Evolutionary conservation across 2,888 invertebrate genomes (phyloP).

Genomic region (Rotaria macrura): DNA sequence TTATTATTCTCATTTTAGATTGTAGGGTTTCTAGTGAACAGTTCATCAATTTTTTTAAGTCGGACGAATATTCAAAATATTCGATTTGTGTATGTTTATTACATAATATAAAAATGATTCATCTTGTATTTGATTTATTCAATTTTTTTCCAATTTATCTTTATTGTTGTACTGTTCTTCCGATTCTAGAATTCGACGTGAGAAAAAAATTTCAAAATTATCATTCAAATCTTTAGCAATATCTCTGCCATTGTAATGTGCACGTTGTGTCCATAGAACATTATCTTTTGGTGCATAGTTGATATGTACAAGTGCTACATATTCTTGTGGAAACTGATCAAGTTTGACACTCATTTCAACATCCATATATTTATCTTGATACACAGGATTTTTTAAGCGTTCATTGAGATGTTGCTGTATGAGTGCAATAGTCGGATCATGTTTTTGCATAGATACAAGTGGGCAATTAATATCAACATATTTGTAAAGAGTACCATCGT

Average conservation of each 20-base stretch:
- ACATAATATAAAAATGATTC: too few relatives aligned
- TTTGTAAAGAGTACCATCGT: neutral
- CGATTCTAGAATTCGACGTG: neutral
- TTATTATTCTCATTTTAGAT: too few relatives aligned
- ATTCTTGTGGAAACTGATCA: neutral
- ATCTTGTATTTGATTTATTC: too few relatives aligned
- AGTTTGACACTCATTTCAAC: neutral
- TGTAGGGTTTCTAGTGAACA: too few relatives aligned
- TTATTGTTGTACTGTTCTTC: neutral
- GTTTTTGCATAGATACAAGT: neutral
- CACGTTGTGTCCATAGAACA: neutral
- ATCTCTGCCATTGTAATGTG: neutral
- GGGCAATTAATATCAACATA: neutral
- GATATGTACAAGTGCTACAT: neutral
- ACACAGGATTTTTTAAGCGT: neutral
- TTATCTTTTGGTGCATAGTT: neutral
- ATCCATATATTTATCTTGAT: conserved; percentile 1
- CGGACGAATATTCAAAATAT: too few relatives aligned
- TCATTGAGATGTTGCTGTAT: neutral
- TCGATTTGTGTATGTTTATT: too few relatives aligned
- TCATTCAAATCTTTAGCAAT: neutral
- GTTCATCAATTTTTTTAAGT: too few relatives aligned
- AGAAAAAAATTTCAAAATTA: neutral
- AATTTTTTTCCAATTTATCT: too few relatives aligned
- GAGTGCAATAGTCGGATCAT: neutral